phyloP scores from a whole-genome alignment of 1,140 invertebrate species.

The Mycetomoellerius zeteki region DNA sequence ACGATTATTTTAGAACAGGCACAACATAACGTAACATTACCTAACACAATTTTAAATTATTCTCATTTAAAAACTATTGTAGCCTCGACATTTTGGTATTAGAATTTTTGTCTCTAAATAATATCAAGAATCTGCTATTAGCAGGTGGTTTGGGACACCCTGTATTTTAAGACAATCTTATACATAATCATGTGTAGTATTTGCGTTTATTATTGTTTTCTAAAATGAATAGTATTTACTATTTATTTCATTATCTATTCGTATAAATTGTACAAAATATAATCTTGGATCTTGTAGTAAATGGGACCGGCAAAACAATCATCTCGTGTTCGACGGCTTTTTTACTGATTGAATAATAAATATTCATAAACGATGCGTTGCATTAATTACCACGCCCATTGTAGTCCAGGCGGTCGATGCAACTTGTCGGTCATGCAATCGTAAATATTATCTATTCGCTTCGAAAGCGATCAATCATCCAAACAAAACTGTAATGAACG shows the following conservation, averaged over 20 bases:
- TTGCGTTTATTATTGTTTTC: neutral
- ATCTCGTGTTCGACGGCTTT: conserved; percentile 8
- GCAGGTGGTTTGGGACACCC: no score
- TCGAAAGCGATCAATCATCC: neutral
- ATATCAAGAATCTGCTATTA: no score
- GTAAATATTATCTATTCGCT: neutral
- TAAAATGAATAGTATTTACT: neutral
- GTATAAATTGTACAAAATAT: neutral
- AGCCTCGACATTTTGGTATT: no score
- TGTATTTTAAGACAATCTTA: neutral
- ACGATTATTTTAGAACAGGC: no score
- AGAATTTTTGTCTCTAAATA: no score
- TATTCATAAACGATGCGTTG: conserved; percentile 32
- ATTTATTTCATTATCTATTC: neutral
- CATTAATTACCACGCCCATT: conserved; percentile 40
- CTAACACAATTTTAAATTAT: no score
- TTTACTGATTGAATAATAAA: conserved; percentile 45
- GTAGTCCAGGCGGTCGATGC: conserved; percentile 17
- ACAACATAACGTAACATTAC: no score
- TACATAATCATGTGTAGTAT: neutral
- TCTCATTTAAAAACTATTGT: no score
- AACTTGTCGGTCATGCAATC: conserved; percentile 11
- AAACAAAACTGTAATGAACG: neutral
- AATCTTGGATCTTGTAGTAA: neutral
- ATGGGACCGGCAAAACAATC: neutral